Conservation (phyloP, 2,797 vertebrate genomes). For the Ctenochaetus hawaiiensis region DNA sequence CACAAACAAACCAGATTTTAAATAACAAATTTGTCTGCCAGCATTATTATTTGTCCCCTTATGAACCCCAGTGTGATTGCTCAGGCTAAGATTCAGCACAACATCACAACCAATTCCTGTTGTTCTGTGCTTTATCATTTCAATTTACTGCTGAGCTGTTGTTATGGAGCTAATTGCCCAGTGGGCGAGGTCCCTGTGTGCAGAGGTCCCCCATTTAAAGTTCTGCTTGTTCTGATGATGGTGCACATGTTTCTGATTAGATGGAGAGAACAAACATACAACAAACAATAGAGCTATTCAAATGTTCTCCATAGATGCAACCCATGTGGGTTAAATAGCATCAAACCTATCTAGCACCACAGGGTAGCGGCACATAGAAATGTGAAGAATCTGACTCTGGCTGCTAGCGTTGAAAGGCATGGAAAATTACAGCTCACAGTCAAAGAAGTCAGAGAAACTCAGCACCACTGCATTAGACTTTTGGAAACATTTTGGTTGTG, state of each 20-base stretch:
- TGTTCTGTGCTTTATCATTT: constrained; percentile 39
- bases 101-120: constrained; percentile 36
- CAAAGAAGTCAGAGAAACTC: constrained; percentile 39
- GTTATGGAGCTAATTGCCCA: constrained; percentile 56
- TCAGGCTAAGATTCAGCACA: constrained; percentile 43
- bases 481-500: constrained; percentile 39
- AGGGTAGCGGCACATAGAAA: constrained; percentile 53
- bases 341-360: constrained; percentile 55
- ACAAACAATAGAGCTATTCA: constrained; percentile 72
- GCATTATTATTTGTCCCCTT: constrained; percentile 27
- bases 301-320: constrained; percentile 53
- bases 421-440: constrained; percentile 55
- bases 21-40: constrained; percentile 47
- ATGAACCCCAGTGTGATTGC: constrained; percentile 40
- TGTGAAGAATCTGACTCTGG: constrained; percentile 48
- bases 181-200: constrained; percentile 49
- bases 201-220: constrained; percentile 44
- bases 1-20: constrained; percentile 20
- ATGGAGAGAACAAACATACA: constrained; percentile 64
- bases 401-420: constrained; percentile 48
- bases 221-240: constrained; percentile 52
- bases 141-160: constrained; percentile 53
- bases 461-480: constrained; percentile 46
- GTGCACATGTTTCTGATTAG: constrained; percentile 72
- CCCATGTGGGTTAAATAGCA: constrained; percentile 58